Evolutionary conservation across 2,113 vertebrate species (phyloP), one percentile per base, ranked within the genome.

Genomic region (Lepisosteus osseus): DNA sequence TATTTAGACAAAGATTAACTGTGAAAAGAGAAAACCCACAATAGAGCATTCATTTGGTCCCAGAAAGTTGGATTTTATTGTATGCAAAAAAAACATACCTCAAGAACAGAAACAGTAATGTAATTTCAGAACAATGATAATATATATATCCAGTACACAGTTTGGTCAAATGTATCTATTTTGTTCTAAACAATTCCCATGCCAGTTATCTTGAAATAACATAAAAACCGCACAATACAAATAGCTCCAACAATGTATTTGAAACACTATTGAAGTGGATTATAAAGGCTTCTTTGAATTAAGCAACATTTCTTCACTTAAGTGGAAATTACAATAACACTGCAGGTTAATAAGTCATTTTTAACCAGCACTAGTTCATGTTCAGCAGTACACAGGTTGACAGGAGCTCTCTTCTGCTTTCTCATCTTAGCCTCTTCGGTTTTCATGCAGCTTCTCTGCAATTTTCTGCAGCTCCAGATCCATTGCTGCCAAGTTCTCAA

Each of bases 381-480:
- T 61, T 66, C 6, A 14, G 61, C n/a, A 41, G 6, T 51, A 29
- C 0, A 82, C 17, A 29, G 17, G 29, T 45, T 17, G 47, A 29
- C 29, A 45, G 64, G 13, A 41, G 8, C 15, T 7, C 3, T 6
- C 6, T 2, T 3, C 47, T 43, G 64, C 61, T 54, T 56, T 67
- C 65, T 8, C 17, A 64, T 77, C 59, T 93, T 80, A 86, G 72
- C 89, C 88, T 47, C 80, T 86, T 68, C 78, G 82, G 44, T 88
- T 92, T 54, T 86, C 88, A 70, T 93, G 92, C 73, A 96, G 84
- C 69, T 94, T 94, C 80, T 93, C 85, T 1, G 93, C 93, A 62
- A 96, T 95, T 77, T 94, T 94, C 91, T 97, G 94, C 78, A 97
- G 80, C 78, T 96, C 95, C 85, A 90, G 76, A 73, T 99, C 95